These are phyloP conservation scores for Micrasema minimum DNA, from an alignment of 1,140 invertebrate genomes.

Conservation along the genomic window DNA sequence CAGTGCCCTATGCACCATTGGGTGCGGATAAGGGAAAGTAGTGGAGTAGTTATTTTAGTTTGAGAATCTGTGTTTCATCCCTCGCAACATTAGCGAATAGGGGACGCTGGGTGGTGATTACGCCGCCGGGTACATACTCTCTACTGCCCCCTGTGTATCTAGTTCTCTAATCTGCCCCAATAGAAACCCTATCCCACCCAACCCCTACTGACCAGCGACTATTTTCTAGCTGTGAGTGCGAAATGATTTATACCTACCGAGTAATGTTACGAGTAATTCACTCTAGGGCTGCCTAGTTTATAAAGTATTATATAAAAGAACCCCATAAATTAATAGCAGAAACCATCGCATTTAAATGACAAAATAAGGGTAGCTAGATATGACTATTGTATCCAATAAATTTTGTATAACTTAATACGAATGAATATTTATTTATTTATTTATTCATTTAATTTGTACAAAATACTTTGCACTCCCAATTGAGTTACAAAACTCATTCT, in stretches of 20 bases:
- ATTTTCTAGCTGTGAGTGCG: conserved; percentile 1
- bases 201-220: conserved; percentile 11
- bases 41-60: no score
- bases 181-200: no score
- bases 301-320: background rate
- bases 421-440: no score
- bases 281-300: conserved; percentile 9
- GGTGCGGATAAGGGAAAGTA: no score
- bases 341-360: conserved; percentile 12
- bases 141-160: background rate
- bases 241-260: conserved; percentile 19
- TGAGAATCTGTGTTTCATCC: background rate
- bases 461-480: no score
- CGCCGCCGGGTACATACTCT: background rate
- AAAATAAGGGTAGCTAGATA: conserved; percentile 3
- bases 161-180: background rate
- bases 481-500: no score
- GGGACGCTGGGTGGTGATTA: conserved; percentile 12
- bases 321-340: conserved; percentile 1
- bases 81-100: conserved; percentile 12
- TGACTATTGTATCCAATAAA: conserved; percentile 16
- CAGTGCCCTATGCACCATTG: no score
- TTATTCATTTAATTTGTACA: no score
- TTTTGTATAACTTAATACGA: background rate
- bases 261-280: conserved; percentile 3